phyloP scores from a whole-genome alignment of 2,113 vertebrate genomes.

The Lagenorhynchus albirostris region DNA sequence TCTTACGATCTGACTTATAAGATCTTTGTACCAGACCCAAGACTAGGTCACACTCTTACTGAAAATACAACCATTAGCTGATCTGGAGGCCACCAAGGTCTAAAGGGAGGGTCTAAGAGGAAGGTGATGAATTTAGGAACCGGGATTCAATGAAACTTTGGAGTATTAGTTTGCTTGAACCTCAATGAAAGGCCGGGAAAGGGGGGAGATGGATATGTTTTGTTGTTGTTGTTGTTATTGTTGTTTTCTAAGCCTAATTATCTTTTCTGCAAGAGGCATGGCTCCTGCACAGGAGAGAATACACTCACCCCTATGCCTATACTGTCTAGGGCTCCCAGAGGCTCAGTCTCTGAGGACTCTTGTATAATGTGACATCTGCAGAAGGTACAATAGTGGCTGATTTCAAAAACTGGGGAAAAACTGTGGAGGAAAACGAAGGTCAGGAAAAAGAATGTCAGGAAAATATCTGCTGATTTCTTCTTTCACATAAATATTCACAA shows the following conservation, averaged over 20 bases:
- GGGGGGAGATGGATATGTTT: rapidly evolving
- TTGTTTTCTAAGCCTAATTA: background rate
- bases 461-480: background rate
- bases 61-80: background rate
- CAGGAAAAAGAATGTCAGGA: background rate
- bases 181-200: background rate
- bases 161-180: background rate
- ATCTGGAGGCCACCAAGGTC: background rate
- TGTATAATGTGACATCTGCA: background rate
- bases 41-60: background rate
- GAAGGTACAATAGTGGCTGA: background rate
- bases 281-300: background rate
- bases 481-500: constrained; percentile 20
- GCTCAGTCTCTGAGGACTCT: background rate
- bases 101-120: background rate
- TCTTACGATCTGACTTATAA: background rate
- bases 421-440: background rate
- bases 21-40: background rate
- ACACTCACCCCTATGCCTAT: background rate
- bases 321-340: too few species aligned
- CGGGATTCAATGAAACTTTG: background rate
- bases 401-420: background rate
- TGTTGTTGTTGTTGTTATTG: background rate
- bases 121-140: background rate
- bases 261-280: background rate